phyloP scores from a whole-genome alignment of 2,113 vertebrate species.

The Cyphomyrus discorhynchus region DNA sequence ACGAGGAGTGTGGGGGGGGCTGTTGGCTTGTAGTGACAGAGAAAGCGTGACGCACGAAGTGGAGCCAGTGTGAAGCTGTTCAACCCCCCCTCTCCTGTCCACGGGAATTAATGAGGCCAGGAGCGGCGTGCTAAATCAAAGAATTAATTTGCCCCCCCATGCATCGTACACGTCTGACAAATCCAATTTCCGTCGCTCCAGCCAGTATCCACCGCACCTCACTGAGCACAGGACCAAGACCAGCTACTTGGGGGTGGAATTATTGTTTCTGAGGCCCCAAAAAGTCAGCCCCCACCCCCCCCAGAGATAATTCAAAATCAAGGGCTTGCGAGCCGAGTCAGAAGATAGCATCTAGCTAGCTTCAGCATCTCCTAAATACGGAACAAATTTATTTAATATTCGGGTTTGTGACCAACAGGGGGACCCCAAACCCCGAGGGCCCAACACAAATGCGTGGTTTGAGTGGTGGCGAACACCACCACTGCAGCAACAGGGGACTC shows the following conservation, averaged over 20 bases:
- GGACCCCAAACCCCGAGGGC: background rate
- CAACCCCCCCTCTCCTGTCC: background rate
- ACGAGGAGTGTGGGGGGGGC: background rate
- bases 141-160: slow-evolving; percentile 42
- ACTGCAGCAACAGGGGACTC: background rate
- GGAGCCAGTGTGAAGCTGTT: slow-evolving; percentile 28
- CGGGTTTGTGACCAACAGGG: background rate
- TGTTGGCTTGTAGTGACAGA: background rate
- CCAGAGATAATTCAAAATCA: background rate
- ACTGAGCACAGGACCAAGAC: background rate
- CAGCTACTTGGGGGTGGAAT: background rate
- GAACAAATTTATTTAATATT: background rate
- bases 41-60: background rate
- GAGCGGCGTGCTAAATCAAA: slow-evolving; percentile 49
- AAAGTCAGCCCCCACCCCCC: background rate
- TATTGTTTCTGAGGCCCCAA: background rate
- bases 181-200: slow-evolving; percentile 35
- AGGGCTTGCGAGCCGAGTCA: background rate
- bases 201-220: slow-evolving; percentile 14
- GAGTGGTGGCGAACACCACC: background rate
- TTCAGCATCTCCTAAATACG: background rate
- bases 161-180: slow-evolving; percentile 40
- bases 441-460: background rate
- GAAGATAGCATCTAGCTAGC: background rate
- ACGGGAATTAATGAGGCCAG: slow-evolving; percentile 31